Evolutionary conservation across 2,888 invertebrate genomes (phyloP), one percentile per base, ranked within the genome.

Genomic region (Mythimna ferrago): DNA sequence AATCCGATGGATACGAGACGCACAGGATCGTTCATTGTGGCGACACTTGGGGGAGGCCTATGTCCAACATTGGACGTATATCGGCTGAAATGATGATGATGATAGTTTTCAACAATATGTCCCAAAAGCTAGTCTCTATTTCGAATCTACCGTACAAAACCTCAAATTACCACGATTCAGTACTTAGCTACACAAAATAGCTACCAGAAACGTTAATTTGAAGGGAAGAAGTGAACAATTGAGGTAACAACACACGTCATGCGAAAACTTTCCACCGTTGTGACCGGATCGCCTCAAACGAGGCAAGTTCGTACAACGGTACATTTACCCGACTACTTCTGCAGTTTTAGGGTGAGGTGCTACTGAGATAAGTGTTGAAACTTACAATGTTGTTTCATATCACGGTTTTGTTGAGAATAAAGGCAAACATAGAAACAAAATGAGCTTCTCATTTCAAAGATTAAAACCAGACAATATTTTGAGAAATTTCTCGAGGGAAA

Each of bases 231-330:
- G 70, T 57, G 71, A 71, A 81, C 81, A 83, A 82, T 85, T 86
- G 76, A 78, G 83, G 78, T 78, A 82, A 81, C 79, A 77, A 85
- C 83, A 87, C 83, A 85, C 81, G 83, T 86, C 82, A 83, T 85
- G 84, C 80, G 70, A 82, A 84, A 86, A 89, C 82, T 87, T 88
- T 72, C 71, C 70, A 66, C 63, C 76, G 63, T 82, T 82, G 88
- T 86, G 89, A 88, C 89, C 86, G 86, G 87, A 88, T 89, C 78
- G 75, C 89, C 90, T 77, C 88, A 89, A 90, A 90, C 80, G 89
- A 89, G 87, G 81, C 81, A 90, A 90, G 89, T 90, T 90, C 83
- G 71, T 74, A 75, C 60, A 84, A 84, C 67, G 76, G 74, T 80
- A 84, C 82, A 78, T 84, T 84, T 84, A 81, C 69, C 76, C 66